Conservation (phyloP, 2,797 vertebrate species). For the Thaleichthys pacificus region DNA sequence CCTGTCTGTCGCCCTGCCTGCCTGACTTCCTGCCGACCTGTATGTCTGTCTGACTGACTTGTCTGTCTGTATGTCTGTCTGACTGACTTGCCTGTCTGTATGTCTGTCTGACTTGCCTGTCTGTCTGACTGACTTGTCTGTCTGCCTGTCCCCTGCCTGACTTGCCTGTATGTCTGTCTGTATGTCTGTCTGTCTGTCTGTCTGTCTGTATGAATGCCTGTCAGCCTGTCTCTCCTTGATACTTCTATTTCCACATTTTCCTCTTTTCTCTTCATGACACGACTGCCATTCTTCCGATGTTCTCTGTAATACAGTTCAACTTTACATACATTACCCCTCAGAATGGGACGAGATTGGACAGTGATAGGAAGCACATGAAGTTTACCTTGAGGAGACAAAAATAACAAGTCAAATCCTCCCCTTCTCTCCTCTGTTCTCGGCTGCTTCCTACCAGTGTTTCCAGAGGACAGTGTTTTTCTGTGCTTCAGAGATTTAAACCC, state of each 20-base stretch:
- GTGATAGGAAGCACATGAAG: constrained; percentile 45
- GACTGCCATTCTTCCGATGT: neutral
- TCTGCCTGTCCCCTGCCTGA: too few relatives aligned
- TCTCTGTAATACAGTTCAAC: neutral
- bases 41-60: neutral
- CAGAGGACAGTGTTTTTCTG: constrained; percentile 69
- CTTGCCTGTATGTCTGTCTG: neutral
- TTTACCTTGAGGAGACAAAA: constrained; percentile 49
- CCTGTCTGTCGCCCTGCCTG: neutral
- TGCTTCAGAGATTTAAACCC: constrained; percentile 68
- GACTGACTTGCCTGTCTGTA: neutral
- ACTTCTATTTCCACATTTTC: neutral
- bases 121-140: neutral
- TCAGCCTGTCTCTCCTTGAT: neutral
- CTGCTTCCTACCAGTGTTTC: constrained; percentile 53
- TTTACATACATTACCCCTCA: constrained; percentile 17
- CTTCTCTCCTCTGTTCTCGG: neutral
- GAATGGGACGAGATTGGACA: neutral
- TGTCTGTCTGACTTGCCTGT: neutral
- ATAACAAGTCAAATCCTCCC: constrained; percentile 40
- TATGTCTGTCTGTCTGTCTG: neutral
- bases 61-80: neutral
- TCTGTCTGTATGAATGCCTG: constrained; percentile 6
- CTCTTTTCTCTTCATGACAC: neutral
- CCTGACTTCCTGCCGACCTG: neutral